phyloP scores from a whole-genome alignment of 2,113 vertebrate genomes.

The Piprites chloris region DNA sequence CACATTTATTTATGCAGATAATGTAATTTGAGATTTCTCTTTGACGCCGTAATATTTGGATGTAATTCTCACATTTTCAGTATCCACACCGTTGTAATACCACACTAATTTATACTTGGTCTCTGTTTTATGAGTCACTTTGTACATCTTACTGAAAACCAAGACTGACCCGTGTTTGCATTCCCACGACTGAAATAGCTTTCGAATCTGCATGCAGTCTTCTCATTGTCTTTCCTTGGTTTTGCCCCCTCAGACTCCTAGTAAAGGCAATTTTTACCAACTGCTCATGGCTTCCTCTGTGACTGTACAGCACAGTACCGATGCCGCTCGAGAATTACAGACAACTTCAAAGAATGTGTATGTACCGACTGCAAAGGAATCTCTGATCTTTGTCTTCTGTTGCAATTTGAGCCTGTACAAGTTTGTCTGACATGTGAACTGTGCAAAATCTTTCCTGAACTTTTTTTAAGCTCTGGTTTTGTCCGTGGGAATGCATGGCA shows the following conservation, averaged over 20 bases:
- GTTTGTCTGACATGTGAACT: slow-evolving; percentile 28
- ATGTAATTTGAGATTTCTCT: not conserved
- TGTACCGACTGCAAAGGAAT: not conserved
- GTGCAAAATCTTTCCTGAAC: slow-evolving; percentile 49
- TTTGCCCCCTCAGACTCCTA: not conserved
- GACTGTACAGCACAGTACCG: not conserved
- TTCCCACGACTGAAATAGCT: slow-evolving; percentile 35
- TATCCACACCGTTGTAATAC: not conserved
- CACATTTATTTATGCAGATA: not conserved
- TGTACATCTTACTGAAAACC: not conserved
- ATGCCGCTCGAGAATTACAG: not conserved
- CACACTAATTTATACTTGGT: not conserved
- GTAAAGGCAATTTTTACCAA: not conserved
- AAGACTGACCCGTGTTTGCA: not conserved
- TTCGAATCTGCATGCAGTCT: not conserved
- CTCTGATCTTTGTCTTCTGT: slow-evolving; percentile 18
- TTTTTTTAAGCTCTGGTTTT: slow-evolving; percentile 52
- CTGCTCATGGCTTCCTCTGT: not conserved
- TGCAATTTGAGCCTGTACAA: not conserved
- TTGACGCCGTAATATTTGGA: not conserved
- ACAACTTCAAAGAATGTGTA: not conserved
- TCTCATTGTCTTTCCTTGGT: slow-evolving; percentile 8
- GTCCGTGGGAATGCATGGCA: slow-evolving; percentile 34
- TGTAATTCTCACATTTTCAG: not conserved
- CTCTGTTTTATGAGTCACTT: not conserved